Evolutionary conservation across 1,140 invertebrate genomes (phyloP), one percentile per base, ranked within the genome.

Genomic region (Ceratina calcarata): DNA sequence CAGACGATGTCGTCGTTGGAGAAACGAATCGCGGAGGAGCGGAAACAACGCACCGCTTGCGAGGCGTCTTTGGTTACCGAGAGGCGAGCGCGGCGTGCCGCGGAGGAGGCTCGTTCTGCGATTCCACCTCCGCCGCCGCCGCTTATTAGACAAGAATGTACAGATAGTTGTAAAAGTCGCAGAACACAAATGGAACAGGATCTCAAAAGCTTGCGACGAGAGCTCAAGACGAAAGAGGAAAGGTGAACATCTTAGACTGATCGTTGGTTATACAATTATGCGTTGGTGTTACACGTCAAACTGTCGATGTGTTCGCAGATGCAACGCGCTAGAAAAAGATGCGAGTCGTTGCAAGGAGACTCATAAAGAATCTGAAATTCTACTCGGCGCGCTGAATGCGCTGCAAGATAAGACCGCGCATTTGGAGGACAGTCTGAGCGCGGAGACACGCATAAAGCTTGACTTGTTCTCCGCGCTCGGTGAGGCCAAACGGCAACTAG

Each of bases 381-480:
- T 98, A 78, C 95, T 97, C 92, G 94, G 95, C 62, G 96, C 97
- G n/a, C 91, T 98, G 60, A 95, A 95, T 79, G 95, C 95, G 49
- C 95, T 98, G 92, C 96, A 98, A 93, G 97, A 98, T 80, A 97
- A 98, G 93, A 98, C 97, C 91, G 91, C 95, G 86, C 97, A 97
- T 91, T 94, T 98, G 75, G 98, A 99, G 93, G 97, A 97, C 88
- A 98, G 97, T 91, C 95, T 99, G 68, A 98, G 97, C 83, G 97
- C 98, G 32, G 98, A 99, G 94, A 99, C 98, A 64, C 95, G 98
- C 79, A 96, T 99, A 91, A 99, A 99, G 94, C 95, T 99, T 78
- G 98, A 99, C 94, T 94, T 99, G 75, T 99, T 99, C 93, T 98
- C 97, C 75, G 98, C 98, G 78, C 95, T 99, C 55, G 98, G 98